These are phyloP conservation scores for Standfussiana lucernea DNA, from an alignment of 2,888 invertebrate genomes.

Conservation along the genomic window DNA sequence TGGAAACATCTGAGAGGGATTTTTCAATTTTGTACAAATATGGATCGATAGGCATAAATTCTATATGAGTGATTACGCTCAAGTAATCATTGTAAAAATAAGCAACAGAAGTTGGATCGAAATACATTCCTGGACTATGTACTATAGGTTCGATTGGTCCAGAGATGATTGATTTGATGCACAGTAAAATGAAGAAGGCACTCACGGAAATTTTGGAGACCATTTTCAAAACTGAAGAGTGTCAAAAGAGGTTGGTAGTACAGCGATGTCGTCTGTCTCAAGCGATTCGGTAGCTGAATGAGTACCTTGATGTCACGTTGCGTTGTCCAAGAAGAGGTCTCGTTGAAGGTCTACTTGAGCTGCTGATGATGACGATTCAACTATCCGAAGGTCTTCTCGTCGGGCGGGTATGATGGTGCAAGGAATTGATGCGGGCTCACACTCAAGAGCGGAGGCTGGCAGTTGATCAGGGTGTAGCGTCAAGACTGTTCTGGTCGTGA, in stretches of 20 bases:
- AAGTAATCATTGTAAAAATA: constrained; percentile 50
- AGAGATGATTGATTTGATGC: constrained; percentile 20
- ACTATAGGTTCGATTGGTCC: constrained; percentile 30
- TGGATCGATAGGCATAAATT: constrained; percentile 44
- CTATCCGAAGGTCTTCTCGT: not conserved
- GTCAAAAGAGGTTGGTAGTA: not conserved
- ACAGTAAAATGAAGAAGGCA: constrained; percentile 33
- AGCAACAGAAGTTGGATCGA: constrained; percentile 38
- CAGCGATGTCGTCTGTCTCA: not conserved
- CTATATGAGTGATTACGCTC: constrained; percentile 43
- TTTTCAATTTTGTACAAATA: constrained; percentile 50
- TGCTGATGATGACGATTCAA: not conserved
- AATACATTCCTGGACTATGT: constrained; percentile 40
- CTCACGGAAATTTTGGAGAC: constrained; percentile 33
- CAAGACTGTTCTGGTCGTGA: not conserved
- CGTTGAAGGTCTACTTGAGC: not conserved
- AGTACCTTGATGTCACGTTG: not conserved
- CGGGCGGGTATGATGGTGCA: not conserved
- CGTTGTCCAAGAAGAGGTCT: not conserved
- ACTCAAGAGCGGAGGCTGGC: not conserved
- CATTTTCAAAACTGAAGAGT: not conserved
- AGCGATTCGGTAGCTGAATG: not conserved
- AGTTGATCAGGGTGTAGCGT: not conserved
- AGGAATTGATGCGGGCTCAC: not conserved
- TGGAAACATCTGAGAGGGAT: constrained; percentile 30